Percentiles rank a stretch among this genome's conserved stretches.
phyloP scores from a whole-genome alignment of 2,797 vertebrate species.

The Carduelis carduelis region DNA sequence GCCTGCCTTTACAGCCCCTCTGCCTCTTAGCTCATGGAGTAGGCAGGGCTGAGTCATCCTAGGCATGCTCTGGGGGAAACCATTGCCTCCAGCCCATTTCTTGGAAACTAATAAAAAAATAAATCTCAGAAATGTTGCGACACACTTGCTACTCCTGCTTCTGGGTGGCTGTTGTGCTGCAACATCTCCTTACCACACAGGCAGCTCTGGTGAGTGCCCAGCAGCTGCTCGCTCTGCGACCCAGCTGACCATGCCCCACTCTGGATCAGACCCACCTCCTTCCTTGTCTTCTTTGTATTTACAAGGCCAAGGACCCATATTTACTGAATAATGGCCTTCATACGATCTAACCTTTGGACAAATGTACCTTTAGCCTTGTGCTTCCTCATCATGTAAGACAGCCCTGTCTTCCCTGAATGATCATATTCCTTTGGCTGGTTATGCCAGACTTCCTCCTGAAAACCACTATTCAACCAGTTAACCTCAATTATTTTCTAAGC shows the following conservation, averaged over 20 bases:
- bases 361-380: neutral
- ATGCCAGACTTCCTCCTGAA: neutral
- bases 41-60: slow-evolving; percentile 42
- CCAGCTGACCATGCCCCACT: neutral
- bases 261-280: neutral
- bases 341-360: neutral
- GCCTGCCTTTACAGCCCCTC: neutral
- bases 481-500: neutral
- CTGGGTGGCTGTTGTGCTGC: neutral
- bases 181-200: neutral
- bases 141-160: neutral
- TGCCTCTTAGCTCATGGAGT: neutral
- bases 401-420: neutral
- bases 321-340: neutral
- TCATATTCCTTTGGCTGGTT: neutral
- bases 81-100: slow-evolving; percentile 27
- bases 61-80: slow-evolving; percentile 24
- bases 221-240: rapidly evolving
- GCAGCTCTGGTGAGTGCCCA: neutral
- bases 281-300: neutral
- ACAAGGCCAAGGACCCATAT: neutral
- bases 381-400: neutral
- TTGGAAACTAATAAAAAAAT: slow-evolving; percentile 23
- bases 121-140: neutral
- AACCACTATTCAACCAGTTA: neutral